These are phyloP conservation scores for Euthynnus affinis DNA, from an alignment of 2,797 vertebrate species.

Conservation along the genomic window DNA sequence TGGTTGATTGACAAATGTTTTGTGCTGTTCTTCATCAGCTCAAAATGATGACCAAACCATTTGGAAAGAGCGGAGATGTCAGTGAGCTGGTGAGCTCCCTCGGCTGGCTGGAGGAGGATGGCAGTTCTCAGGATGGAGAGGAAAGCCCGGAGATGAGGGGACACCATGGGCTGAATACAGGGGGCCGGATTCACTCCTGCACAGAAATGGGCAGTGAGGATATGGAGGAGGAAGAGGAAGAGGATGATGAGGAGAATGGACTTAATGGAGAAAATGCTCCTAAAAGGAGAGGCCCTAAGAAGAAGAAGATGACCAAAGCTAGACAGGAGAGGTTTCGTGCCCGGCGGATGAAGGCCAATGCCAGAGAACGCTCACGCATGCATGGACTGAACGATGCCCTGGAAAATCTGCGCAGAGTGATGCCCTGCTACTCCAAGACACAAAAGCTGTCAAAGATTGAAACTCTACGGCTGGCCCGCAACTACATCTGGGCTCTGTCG, in stretches of 20 bases:
- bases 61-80: constrained; percentile 86
- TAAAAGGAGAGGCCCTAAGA: constrained; percentile 96
- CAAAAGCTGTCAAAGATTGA: constrained; percentile 99
- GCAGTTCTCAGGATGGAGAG: constrained; percentile 90
- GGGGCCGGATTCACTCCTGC: constrained; percentile 66
- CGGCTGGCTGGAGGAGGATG: constrained; percentile 89
- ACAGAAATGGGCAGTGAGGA: constrained; percentile 87
- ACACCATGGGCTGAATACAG: constrained; percentile 74
- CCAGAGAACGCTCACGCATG: constrained; percentile 96
- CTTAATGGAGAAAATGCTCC: constrained; percentile 89
- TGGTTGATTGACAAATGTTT: constrained; percentile 10
- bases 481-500: constrained; percentile 98
- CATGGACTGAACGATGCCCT: constrained; percentile 96
- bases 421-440: constrained; percentile 99
- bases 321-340: constrained; percentile 93
- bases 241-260: constrained; percentile 86
- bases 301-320: constrained; percentile 99
- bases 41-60: constrained; percentile 90
- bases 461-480: constrained; percentile 94
- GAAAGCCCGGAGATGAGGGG: constrained; percentile 78
- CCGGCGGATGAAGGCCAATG: constrained; percentile 94
- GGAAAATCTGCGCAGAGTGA: constrained; percentile 93
- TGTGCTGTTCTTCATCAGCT: constrained; percentile 75
- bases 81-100: constrained; percentile 90
- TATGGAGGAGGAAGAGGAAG: constrained; percentile 89